Percentiles rank a stretch among this genome's conserved stretches.
Conservation (phyloP, 2,113 vertebrate genomes). For the Mesembrinibis cayennensis region DNA sequence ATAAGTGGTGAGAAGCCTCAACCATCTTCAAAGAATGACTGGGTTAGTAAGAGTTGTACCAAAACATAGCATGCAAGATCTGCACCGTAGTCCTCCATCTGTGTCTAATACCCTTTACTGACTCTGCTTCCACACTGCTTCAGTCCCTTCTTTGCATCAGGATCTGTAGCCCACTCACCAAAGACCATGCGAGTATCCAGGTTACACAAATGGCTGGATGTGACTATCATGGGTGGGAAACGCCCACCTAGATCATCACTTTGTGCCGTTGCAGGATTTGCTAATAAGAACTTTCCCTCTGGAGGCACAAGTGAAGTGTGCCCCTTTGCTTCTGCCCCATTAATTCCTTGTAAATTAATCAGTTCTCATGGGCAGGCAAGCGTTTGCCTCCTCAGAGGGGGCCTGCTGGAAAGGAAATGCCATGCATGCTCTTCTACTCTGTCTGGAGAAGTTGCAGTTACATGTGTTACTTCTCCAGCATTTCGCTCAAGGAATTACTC, state of each 20-base stretch:
- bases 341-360: neutral
- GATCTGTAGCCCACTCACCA: neutral
- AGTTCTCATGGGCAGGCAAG: neutral
- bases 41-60: neutral
- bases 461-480: rapidly evolving
- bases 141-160: too few species aligned
- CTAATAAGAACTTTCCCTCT: neutral
- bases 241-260: neutral
- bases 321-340: neutral
- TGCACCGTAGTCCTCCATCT: rapidly evolving
- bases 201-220: neutral
- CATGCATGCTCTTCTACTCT: neutral
- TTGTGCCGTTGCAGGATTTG: neutral
- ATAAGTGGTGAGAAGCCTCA: neutral
- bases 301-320: neutral
- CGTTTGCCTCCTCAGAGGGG: neutral
- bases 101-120: neutral
- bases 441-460: neutral
- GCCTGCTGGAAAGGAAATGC: neutral
- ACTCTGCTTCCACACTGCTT: rapidly evolving
- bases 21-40: neutral
- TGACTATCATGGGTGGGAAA: rapidly evolving
- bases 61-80: rapidly evolving
- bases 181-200: rapidly evolving
- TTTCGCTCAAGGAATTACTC: neutral